Evolutionary conservation across 2,113 vertebrate genomes (phyloP), one percentile per base, ranked within the genome.

Genomic region (Pangasianodon hypophthalmus): DNA sequence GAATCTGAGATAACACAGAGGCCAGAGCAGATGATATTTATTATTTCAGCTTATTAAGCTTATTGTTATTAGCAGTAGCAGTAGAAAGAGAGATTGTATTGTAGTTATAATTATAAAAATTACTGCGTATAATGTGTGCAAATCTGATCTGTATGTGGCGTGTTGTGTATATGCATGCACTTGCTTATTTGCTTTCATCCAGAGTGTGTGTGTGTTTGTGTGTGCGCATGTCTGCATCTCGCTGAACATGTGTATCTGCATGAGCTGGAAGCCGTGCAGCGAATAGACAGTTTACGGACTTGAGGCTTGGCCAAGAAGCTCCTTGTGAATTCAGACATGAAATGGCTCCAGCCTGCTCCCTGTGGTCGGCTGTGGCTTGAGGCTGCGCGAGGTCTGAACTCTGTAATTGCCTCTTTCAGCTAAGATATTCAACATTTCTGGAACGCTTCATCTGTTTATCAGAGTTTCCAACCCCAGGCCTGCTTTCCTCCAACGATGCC

Each of bases 381-480:
- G 91, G 89, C 88, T 77, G 62, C 44, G 48, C 37, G 21, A 75
- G 88, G 89, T 48, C 87, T 88, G 79, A 75, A 77, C 64, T 80
- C 90, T 89, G 60, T 91, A 90, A 92, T 87, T 89, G 87, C 80
- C 37, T 71, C 71, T 92, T 85, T 91, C 88, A 89, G 88, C 90
- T 87, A 86, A 91, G 80, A 90, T 80, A 89, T 75, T 84, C 87
- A 90, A 67, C 87, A 87, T 87, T 90, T 92, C 86, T 92, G 88
- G 91, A 92, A 91, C 41, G 13, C 83, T 91, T 85, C 62, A 79
- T 89, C 87, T 90, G 88, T 91, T 92, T 90, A 92, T 92, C 90
- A 91, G 90, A 92, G 91, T 91, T 92, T 93, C 88, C 91, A 91
- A 89, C 84, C 89, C 82, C 56, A 44, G 85, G 46, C 26, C 9